Percentiles rank a stretch among this genome's conserved stretches.
These are phyloP conservation scores for Poliocrania exsul DNA, from an alignment of 2,797 vertebrate species.

Conservation along the genomic window DNA sequence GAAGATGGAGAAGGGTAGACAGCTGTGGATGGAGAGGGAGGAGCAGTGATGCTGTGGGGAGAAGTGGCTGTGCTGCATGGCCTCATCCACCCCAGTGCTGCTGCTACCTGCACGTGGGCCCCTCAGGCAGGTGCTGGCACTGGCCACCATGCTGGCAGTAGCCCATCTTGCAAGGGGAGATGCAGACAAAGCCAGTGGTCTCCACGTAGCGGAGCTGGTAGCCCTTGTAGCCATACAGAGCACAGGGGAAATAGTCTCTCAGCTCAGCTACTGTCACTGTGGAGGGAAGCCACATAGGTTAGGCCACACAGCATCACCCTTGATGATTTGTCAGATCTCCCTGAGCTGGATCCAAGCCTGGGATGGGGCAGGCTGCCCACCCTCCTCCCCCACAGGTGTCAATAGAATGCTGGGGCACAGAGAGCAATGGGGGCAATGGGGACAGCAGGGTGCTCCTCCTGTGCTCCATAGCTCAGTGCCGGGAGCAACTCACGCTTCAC, in stretches of 20 bases:
- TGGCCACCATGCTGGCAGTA: constrained; percentile 62
- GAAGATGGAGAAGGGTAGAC: constrained; percentile 72
- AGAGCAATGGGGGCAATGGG: neutral
- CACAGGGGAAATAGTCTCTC: constrained; percentile 48
- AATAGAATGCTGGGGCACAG: accelerated
- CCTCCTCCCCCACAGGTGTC: accelerated
- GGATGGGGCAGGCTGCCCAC: neutral
- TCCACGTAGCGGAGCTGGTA: constrained; percentile 19
- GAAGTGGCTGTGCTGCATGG: accelerated
- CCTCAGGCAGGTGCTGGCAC: constrained; percentile 64
- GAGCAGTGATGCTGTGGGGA: accelerated
- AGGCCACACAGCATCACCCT: accelerated
- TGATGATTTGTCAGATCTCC: neutral
- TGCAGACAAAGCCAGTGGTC: constrained; percentile 36
- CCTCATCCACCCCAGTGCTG: accelerated
- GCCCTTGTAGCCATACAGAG: constrained; percentile 36
- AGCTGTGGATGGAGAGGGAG: constrained; percentile 47
- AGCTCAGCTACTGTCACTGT: constrained; percentile 55
- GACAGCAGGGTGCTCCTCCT: accelerated
- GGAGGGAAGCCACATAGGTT: neutral
- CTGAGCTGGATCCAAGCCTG: neutral
- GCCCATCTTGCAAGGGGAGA: constrained; percentile 67
- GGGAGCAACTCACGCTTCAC: constrained; percentile 47
- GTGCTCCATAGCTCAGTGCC: accelerated
- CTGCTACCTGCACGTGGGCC: constrained; percentile 68